Evolutionary conservation across 2,797 vertebrate genomes (phyloP).

Genomic region (Anas bernieri): DNA sequence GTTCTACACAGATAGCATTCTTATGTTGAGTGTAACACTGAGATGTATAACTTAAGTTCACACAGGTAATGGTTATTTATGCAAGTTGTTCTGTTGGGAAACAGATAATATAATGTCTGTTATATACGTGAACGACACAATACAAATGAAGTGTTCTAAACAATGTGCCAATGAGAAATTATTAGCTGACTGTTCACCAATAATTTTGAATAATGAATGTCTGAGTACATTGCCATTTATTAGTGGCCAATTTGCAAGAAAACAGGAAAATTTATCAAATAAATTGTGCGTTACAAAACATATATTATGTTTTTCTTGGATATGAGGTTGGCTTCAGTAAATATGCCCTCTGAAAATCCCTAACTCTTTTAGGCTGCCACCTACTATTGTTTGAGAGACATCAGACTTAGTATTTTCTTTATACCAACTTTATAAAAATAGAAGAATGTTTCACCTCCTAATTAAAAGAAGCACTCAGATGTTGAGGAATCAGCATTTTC

Average conservation of each 20-base stretch:
- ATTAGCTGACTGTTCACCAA: neutral
- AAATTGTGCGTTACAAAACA: neutral
- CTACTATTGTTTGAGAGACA: neutral
- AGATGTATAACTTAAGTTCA: neutral
- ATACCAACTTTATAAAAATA: neutral
- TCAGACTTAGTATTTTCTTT: neutral
- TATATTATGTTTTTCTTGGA: neutral
- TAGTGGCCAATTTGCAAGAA: neutral
- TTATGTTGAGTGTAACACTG: neutral
- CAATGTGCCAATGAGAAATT: neutral
- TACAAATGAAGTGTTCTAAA: neutral
- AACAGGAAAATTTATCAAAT: neutral
- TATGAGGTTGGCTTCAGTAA: neutral
- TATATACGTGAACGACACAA: neutral
- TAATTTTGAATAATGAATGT: neutral
- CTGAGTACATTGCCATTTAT: neutral
- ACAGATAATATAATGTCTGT: neutral
- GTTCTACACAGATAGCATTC: accelerated
- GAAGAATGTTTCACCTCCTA: neutral
- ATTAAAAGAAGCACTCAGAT: neutral
- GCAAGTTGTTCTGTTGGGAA: neutral
- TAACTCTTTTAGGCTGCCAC: neutral
- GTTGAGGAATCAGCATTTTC: neutral
- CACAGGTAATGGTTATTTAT: neutral
- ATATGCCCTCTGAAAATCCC: neutral